Conservation (phyloP, 1,140 invertebrate species). For the Diachasma alloeum region DNA sequence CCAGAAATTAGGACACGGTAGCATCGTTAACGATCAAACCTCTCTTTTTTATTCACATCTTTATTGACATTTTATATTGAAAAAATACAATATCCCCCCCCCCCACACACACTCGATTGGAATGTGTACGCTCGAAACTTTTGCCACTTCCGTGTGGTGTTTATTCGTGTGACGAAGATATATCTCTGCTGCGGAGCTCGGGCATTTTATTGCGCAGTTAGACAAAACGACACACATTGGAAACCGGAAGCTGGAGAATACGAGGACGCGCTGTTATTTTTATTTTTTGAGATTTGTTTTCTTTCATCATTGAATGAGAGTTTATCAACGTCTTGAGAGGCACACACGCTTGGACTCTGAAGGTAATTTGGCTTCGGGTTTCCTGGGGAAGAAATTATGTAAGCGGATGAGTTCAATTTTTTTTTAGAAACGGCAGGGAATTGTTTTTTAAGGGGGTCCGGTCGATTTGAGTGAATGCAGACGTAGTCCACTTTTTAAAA, state of each 20-base stretch:
- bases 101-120: neutral
- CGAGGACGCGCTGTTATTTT: neutral
- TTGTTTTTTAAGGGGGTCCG: too few relatives aligned
- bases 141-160: neutral
- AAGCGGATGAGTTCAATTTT: too few relatives aligned
- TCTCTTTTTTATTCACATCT: neutral
- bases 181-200: neutral
- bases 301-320: neutral
- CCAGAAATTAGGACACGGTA: neutral
- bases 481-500: too few relatives aligned
- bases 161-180: neutral
- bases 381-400: neutral
- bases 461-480: too few relatives aligned
- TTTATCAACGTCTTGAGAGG: neutral
- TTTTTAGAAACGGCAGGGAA: too few relatives aligned
- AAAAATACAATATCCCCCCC: neutral
- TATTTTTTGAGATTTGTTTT: neutral
- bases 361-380: neutral
- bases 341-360: neutral
- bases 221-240: neutral
- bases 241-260: neutral
- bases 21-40: neutral
- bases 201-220: conserved; percentile 10
- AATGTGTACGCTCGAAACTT: neutral
- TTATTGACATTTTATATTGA: neutral